Percentiles rank a stretch among this genome's conserved stretches.
phyloP scores from a whole-genome alignment of 2,113 vertebrate species.

The Poeciliopsis occidentalis region DNA sequence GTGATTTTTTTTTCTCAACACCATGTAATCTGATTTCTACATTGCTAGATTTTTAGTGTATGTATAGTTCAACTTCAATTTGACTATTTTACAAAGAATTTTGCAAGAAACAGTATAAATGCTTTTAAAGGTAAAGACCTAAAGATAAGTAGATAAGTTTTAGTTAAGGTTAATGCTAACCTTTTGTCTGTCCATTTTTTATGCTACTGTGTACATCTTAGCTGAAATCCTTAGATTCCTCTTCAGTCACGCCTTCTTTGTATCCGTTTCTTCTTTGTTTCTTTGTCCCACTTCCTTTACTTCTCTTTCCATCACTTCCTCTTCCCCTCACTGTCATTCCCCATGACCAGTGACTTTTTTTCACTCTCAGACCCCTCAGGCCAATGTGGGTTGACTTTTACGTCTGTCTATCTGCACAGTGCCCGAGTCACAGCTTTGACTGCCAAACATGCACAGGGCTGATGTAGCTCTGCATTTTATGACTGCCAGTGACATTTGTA shows the following conservation, averaged over 20 bases:
- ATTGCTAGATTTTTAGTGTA: too few species aligned
- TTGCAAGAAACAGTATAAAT: too few species aligned
- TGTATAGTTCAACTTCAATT: too few species aligned
- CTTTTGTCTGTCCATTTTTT: background rate
- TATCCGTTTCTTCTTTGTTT: slow-evolving; percentile 29
- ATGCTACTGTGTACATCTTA: slow-evolving; percentile 6
- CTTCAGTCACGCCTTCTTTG: slow-evolving; percentile 7
- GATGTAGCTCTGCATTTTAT: slow-evolving; percentile 36
- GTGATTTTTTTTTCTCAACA: too few species aligned
- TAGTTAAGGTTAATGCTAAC: background rate
- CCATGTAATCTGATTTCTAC: too few species aligned
- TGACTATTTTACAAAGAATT: too few species aligned
- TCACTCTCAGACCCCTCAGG: slow-evolving; percentile 40
- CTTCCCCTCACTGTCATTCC: slow-evolving; percentile 48
- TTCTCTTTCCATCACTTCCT: slow-evolving; percentile 40
- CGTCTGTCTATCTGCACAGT: slow-evolving; percentile 55
- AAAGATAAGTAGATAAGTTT: too few species aligned
- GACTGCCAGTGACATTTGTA: slow-evolving; percentile 60
- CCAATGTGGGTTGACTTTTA: slow-evolving; percentile 27
- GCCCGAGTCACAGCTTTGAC: slow-evolving; percentile 34
- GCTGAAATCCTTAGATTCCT: slow-evolving; percentile 19
- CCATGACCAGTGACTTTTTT: slow-evolving; percentile 17
- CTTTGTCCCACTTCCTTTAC: slow-evolving; percentile 15
- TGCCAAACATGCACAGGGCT: slow-evolving; percentile 25
- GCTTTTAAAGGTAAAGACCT: too few species aligned